Evolutionary conservation across 2,888 invertebrate species (phyloP).

Genomic region (Torymus aiolomorphi): DNA sequence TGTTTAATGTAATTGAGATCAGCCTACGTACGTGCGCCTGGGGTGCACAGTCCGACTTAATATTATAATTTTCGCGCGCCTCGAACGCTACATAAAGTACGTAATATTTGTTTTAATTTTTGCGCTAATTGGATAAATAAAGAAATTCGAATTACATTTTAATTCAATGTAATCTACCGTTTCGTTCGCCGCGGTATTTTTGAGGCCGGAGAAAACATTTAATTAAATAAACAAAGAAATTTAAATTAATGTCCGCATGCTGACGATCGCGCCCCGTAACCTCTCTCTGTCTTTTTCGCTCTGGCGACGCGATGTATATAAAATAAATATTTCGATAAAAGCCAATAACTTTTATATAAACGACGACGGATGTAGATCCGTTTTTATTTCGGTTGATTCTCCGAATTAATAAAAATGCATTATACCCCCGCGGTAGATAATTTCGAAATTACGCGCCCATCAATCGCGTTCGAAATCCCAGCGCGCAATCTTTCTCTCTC

Average conservation of each 20-base stretch:
- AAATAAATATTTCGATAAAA: slow-evolving; percentile 17
- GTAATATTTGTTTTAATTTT: slow-evolving; percentile 9
- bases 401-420: too few species aligned
- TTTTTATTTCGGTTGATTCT: too few species aligned
- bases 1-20: too few species aligned
- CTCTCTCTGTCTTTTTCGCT: too few species aligned
- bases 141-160: neutral
- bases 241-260: neutral
- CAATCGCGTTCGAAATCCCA: too few species aligned
- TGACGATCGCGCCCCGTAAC: too few species aligned
- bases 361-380: neutral
- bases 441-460: too few species aligned
- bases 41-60: too few species aligned
- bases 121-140: slow-evolving; percentile 6
- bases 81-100: neutral
- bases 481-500: too few species aligned
- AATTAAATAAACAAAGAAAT: slow-evolving; percentile 16
- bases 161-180: slow-evolving; percentile 6
- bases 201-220: neutral
- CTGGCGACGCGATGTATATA: neutral
- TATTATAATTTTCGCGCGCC: too few species aligned
- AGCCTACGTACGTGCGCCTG: too few species aligned
- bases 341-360: neutral
- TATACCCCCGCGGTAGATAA: too few species aligned
- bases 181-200: neutral